These are phyloP conservation scores for Passer domesticus DNA, from an alignment of 2,113 vertebrate species.

Conservation along the genomic window DNA sequence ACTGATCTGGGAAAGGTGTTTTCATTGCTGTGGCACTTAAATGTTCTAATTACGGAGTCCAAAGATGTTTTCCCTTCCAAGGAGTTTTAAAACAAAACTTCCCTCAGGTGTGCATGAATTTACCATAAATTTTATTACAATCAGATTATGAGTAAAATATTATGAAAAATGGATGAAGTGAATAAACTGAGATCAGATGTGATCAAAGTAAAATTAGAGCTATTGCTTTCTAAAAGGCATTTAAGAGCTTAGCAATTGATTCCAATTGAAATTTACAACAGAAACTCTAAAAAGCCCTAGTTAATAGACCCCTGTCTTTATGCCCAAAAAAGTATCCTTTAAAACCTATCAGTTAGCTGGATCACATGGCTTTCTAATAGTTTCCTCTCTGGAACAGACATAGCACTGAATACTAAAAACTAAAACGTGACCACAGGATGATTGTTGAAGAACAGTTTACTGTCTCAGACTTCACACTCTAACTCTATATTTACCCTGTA, in stretches of 20 bases:
- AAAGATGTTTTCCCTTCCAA: not conserved
- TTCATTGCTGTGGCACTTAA: not conserved
- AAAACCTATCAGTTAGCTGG: not conserved
- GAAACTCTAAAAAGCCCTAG: not conserved
- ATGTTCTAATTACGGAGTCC: rapidly evolving
- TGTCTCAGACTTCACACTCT: not conserved
- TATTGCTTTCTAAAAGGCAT: not conserved
- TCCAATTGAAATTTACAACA: not conserved
- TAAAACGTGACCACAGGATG: not conserved
- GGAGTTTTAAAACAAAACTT: not conserved
- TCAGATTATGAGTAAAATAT: not conserved
- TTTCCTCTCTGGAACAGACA: not conserved
- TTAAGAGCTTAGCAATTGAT: not conserved
- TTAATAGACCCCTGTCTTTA: not conserved
- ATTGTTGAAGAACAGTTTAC: not conserved
- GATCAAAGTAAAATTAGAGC: not conserved
- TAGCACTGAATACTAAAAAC: not conserved
- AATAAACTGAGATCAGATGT: not conserved
- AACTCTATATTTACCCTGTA: not conserved
- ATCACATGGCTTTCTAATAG: not conserved
- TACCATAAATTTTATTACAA: not conserved
- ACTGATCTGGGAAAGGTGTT: not conserved
- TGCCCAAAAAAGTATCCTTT: not conserved
- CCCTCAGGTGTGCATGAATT: not conserved
- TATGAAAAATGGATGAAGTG: not conserved